phyloP scores from a whole-genome alignment of 2,888 invertebrate genomes.

The Melanophora roralis region DNA sequence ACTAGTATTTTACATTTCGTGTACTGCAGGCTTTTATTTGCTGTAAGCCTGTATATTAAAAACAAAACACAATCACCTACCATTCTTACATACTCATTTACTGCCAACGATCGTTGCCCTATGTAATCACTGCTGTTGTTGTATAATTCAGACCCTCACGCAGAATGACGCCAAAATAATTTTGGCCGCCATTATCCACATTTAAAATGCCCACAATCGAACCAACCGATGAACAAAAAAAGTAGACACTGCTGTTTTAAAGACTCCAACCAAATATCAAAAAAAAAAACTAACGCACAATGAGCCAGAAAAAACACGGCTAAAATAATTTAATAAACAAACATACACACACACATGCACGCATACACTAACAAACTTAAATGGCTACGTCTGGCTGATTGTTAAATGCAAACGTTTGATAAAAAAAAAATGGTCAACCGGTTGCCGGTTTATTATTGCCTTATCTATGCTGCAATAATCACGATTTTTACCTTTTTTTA shows the following conservation, averaged over 20 bases:
- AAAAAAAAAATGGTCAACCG: conserved; percentile 42
- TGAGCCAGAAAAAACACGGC: conserved; percentile 29
- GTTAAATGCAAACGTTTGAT: conserved; percentile 30
- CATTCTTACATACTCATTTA: not conserved
- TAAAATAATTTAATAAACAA: conserved; percentile 33
- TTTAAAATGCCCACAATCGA: conserved; percentile 43
- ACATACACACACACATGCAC: not conserved
- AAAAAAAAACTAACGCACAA: not conserved
- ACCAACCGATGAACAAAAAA: conserved; percentile 16
- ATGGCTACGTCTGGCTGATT: not conserved
- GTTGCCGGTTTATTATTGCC: conserved; percentile 36
- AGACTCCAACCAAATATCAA: conserved; percentile 8
- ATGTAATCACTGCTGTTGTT: not conserved
- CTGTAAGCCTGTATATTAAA: not conserved
- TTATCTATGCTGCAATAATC: conserved; percentile 43
- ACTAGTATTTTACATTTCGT: too few species aligned
- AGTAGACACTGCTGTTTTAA: not conserved
- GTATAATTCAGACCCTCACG: conserved; percentile 6
- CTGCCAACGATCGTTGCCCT: conserved; percentile 25
- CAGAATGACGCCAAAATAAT: conserved; percentile 61
- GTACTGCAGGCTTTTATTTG: too few species aligned
- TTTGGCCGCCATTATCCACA: conserved; percentile 44
- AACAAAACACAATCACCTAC: not conserved
- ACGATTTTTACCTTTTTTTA: conserved; percentile 25
- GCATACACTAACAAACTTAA: conserved; percentile 20